These are phyloP conservation scores for Ceuthmochares aereus DNA, from an alignment of 2,113 vertebrate genomes.

Conservation along the genomic window DNA sequence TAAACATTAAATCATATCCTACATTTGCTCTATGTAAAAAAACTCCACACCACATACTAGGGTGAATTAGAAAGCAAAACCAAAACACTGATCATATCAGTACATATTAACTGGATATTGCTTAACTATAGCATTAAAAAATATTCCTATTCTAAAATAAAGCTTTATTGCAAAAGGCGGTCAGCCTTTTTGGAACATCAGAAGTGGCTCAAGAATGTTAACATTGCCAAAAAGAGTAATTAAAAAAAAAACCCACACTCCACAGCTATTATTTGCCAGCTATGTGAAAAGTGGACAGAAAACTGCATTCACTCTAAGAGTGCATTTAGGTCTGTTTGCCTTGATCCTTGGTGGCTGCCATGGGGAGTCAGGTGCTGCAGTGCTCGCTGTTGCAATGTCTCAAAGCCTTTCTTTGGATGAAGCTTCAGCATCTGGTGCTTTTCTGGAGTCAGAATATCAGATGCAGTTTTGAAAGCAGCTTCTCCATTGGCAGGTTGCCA, in stretches of 20 bases:
- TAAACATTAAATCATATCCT: neutral
- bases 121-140: neutral
- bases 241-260: neutral
- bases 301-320: neutral
- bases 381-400: accelerated
- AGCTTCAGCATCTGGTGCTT: neutral
- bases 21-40: neutral
- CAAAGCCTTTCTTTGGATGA: neutral
- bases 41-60: neutral
- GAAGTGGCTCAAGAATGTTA: neutral
- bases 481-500: neutral
- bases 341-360: neutral
- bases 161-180: neutral
- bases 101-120: neutral
- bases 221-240: neutral
- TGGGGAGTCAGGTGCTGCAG: accelerated
- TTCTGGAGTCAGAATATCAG: neutral
- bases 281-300: neutral
- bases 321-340: neutral
- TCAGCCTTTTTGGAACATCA: neutral
- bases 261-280: neutral
- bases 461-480: neutral
- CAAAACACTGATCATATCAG: neutral
- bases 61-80: neutral
- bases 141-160: neutral